These are phyloP conservation scores for Glossophaga mutica DNA, from an alignment of 2,797 vertebrate genomes.

Conservation along the genomic window DNA sequence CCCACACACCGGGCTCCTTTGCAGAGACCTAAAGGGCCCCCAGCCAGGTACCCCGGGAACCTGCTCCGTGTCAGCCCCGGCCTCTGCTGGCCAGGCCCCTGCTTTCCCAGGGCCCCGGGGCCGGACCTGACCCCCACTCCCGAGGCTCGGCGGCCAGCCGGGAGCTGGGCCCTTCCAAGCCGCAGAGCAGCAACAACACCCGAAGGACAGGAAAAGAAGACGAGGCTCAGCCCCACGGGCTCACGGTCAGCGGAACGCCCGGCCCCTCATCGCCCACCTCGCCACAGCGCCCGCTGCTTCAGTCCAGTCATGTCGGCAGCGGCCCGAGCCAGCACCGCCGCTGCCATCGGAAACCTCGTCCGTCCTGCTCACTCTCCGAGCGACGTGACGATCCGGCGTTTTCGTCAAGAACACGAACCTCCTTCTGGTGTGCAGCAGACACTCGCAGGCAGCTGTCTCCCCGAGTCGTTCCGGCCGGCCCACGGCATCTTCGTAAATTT, in stretches of 20 bases:
- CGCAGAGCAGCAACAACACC: not conserved
- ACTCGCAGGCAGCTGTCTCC: not conserved
- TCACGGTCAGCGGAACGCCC: not conserved
- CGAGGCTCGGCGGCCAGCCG: not conserved
- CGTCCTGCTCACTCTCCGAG: not conserved
- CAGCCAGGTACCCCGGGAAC: not conserved
- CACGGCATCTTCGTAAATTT: not conserved
- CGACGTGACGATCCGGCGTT: not conserved
- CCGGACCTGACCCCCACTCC: not conserved
- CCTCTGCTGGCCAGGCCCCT: no score
- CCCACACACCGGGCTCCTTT: accelerated
- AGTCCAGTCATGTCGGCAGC: slow-evolving; percentile 15
- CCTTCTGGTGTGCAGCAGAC: not conserved
- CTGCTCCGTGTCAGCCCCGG: accelerated
- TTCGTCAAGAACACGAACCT: not conserved
- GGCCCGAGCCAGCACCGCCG: not conserved
- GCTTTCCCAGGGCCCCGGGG: accelerated
- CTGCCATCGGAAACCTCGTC: not conserved
- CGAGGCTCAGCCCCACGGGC: not conserved
- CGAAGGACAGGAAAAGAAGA: not conserved
- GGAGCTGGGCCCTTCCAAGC: not conserved
- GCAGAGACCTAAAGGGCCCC: not conserved
- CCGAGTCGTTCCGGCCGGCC: not conserved
- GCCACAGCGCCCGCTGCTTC: slow-evolving; percentile 46
- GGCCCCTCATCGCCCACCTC: slow-evolving; percentile 29